These are phyloP conservation scores for Aphelenchoides besseyi DNA, from an alignment of 1,140 invertebrate genomes.

Conservation along the genomic window DNA sequence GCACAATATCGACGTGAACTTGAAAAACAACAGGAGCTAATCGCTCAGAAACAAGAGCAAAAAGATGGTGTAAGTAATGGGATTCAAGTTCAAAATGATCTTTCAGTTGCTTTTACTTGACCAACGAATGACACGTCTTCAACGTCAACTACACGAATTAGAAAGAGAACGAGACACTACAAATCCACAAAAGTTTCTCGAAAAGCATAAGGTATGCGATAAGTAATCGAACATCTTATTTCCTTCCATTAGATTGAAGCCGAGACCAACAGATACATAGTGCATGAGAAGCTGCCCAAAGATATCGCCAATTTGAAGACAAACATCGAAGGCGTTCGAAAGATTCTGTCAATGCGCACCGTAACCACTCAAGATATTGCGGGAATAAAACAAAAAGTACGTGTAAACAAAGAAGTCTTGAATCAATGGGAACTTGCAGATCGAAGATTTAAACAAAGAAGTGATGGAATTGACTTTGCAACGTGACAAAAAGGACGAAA, in stretches of 20 bases:
- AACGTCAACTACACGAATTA: slow-evolving; percentile 30
- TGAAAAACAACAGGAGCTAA: slow-evolving; percentile 40
- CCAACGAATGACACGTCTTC: slow-evolving; percentile 36
- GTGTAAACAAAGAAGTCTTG: not conserved
- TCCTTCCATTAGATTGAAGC: slow-evolving; percentile 36
- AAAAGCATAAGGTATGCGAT: slow-evolving; percentile 38
- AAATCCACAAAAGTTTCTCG: slow-evolving; percentile 34
- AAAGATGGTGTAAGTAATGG: slow-evolving; percentile 35
- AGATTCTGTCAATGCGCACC: slow-evolving; percentile 39
- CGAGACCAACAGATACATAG: slow-evolving; percentile 38
- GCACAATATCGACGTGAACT: slow-evolving; percentile 35
- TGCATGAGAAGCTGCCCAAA: slow-evolving; percentile 43
- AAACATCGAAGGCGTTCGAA: slow-evolving; percentile 46
- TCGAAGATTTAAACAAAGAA: slow-evolving; percentile 45
- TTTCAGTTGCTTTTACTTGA: slow-evolving; percentile 33
- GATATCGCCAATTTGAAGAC: slow-evolving; percentile 30
- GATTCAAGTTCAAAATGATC: not conserved
- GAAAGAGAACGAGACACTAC: slow-evolving; percentile 36
- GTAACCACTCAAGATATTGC: slow-evolving; percentile 34
- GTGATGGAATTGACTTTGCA: slow-evolving; percentile 44
- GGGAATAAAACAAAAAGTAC: slow-evolving; percentile 39
- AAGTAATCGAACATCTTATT: not conserved
- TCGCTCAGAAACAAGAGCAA: slow-evolving; percentile 44
- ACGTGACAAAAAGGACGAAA: slow-evolving; percentile 43
- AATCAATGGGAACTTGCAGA: slow-evolving; percentile 23